Base-by-base conservation (phyloP, 2,888 invertebrate species). In the Frankliniella intonsa region DNA sequence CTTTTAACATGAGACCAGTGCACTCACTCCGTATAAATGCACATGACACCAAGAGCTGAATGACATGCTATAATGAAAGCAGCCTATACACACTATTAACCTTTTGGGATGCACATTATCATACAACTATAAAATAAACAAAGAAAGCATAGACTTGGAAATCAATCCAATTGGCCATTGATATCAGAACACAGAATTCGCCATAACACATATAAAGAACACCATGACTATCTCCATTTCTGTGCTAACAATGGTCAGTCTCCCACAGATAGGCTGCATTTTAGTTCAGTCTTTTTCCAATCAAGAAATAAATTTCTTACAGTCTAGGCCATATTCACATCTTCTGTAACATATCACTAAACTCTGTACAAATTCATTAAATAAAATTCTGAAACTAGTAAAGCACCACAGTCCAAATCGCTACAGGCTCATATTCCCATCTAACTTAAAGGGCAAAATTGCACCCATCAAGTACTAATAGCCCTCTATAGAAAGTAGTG, bases 331-430 rank as follows among this genome's bases (percentile, higher is more conserved):
- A 76, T 22, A 25, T 25, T 12, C 69, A 76, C 9, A 76, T 76
- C 25, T 76, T 76, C 69, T 76, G 22, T 76, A 76, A 76, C 11
- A 25, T 25, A 76, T 76, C 25, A 76, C 69, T 76, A 76, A 76
- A 9, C 22, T 25, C 22, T 76, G 25, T 76, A 76, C 69, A 76
- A 76, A 76, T 76, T 12, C 12, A 22, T 25, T 76, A 76, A 25
- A 25, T 76, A 76, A 76, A 76, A 76, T 76, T 76, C 25, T 76
- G 69, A 25, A 25, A 76, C 25, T 5, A 76, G 25, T 76, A 76
- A 76, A 76, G 69, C 69, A 76, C 69, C 69, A 76, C 25, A 76
- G 69, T 76, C 69, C 69, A 76, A 76, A 76, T 76, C 12, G 69
- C 69, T 12, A 25, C 12, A 76, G 69, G 69, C 69, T 62, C 69